Evolutionary conservation across 2,113 vertebrate genomes (phyloP), one percentile per base, ranked within the genome.

Genomic region (Pardalotus punctatus): DNA sequence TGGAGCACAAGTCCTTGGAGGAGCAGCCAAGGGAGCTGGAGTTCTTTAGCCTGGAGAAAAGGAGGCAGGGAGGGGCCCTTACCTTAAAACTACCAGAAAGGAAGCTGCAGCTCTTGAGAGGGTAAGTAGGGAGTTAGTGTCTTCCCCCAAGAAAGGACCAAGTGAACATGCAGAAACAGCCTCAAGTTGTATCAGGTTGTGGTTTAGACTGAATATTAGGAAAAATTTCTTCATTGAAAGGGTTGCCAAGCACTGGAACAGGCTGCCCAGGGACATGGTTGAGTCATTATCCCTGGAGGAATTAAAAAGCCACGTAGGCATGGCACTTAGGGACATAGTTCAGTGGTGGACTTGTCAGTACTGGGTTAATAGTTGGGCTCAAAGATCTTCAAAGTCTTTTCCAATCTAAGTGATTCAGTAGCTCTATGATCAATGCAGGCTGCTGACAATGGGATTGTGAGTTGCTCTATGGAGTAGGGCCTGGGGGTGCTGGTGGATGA

Each of bases 41-140:
- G 12, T 5, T 47, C 12, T 36, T 70, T 11, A 56, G 22, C 16
- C 15, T 56, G 35, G 16, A 36, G 15, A 23, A 70, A 36, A 36
- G 14, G 7, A 43, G 27, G 42, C 22, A 62, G 42, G 48, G 6
- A 0, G 0, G 5, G 4, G 12, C 7, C 35, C 31, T 60, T 33
- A 48, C 8, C 29, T 40, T 42, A 42, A 53, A 69, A 20, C 19
- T 42, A 70, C 6, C 22, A 2, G 2, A 64, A 77, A 62, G 18
- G 22, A 83, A 4, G 19, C 7, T 35, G 24, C 11, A 61, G n/a
- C 29, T 28, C 33, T 45, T 62, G 35, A 74, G 19, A 7, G 40
- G 13, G 2, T 24, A 90, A 22, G 13, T 18, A 19, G 17, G 12
- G 4, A 12, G 4, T 48, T 16, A 14, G 42, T 42, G 15, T 70